These are phyloP conservation scores for Ptilodon capucinus DNA, from an alignment of 2,888 invertebrate species.

Conservation along the genomic window DNA sequence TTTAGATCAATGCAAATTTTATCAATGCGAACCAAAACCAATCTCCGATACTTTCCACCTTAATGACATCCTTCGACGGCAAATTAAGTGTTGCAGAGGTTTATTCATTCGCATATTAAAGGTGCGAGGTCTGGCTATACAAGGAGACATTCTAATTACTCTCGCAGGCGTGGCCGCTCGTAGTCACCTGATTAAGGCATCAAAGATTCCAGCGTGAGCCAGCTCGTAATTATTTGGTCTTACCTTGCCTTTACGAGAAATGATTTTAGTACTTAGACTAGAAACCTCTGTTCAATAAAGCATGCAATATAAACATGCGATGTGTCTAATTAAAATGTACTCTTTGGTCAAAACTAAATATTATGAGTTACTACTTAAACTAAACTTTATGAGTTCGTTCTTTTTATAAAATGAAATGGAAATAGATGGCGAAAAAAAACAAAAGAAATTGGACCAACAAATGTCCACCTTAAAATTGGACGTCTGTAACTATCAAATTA, in stretches of 20 bases:
- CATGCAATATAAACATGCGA: too few species aligned
- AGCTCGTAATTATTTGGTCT: constrained; percentile 63
- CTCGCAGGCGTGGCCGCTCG: constrained; percentile 52
- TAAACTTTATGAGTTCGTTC: too few species aligned
- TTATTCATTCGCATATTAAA: constrained; percentile 39
- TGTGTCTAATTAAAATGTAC: too few species aligned
- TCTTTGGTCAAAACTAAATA: too few species aligned
- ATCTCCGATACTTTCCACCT: background rate
- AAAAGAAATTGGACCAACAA: too few species aligned
- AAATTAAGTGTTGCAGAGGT: constrained; percentile 34
- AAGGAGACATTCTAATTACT: constrained; percentile 70
- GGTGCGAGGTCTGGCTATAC: constrained; percentile 37
- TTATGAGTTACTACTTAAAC: too few species aligned
- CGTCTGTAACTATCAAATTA: too few species aligned
- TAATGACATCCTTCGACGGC: constrained; percentile 18
- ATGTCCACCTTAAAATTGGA: too few species aligned
- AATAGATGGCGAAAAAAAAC: too few species aligned
- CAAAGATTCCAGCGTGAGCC: constrained; percentile 59
- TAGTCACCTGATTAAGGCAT: constrained; percentile 72
- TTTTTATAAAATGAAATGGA: too few species aligned
- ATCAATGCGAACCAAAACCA: background rate
- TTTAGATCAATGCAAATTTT: background rate
- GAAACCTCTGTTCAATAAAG: background rate
- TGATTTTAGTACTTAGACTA: constrained; percentile 12
- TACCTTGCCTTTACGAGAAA: constrained; percentile 38